Evolutionary conservation across 2,888 invertebrate genomes (phyloP).

Genomic region (Ypsolopha sequella): DNA sequence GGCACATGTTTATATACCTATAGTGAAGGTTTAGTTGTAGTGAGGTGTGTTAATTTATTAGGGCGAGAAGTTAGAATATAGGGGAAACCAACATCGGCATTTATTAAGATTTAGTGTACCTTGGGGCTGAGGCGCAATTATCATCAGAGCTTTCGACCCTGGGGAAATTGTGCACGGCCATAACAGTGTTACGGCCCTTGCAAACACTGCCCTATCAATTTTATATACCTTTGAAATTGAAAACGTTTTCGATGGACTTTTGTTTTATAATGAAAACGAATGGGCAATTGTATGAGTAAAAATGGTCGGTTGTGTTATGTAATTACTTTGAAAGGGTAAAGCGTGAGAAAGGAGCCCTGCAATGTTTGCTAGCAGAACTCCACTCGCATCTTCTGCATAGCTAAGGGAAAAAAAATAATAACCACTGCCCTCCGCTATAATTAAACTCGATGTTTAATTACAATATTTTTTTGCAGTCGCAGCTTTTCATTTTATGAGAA

Average conservation of each 20-base stretch:
- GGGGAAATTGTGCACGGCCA: conserved; percentile 43
- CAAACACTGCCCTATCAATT: conserved; percentile 19
- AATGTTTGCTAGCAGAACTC: neutral
- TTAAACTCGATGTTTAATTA: conserved; percentile 16
- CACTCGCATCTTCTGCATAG: conserved; percentile 8
- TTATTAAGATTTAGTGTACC: conserved; percentile 59
- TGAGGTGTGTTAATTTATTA: conserved; percentile 25
- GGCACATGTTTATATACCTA: too few species aligned
- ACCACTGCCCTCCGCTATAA: conserved; percentile 19
- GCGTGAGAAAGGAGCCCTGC: conserved; percentile 1
- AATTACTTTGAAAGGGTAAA: neutral
- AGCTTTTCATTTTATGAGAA: too few species aligned
- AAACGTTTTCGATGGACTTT: neutral
- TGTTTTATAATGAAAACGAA: neutral
- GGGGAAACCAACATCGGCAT: conserved; percentile 24
- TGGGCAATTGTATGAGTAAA: too few species aligned
- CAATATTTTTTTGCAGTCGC: conserved; percentile 9
- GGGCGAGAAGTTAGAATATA: conserved; percentile 22
- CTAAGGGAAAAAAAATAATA: conserved; percentile 19
- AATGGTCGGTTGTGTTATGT: neutral
- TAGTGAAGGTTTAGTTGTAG: neutral
- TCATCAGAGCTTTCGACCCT: conserved; percentile 32
- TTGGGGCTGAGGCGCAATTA: conserved; percentile 44
- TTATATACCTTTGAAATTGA: neutral
- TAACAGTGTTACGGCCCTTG: conserved; percentile 30